phyloP scores from a whole-genome alignment of 2,888 invertebrate species.

The Drosophila ochracea region DNA sequence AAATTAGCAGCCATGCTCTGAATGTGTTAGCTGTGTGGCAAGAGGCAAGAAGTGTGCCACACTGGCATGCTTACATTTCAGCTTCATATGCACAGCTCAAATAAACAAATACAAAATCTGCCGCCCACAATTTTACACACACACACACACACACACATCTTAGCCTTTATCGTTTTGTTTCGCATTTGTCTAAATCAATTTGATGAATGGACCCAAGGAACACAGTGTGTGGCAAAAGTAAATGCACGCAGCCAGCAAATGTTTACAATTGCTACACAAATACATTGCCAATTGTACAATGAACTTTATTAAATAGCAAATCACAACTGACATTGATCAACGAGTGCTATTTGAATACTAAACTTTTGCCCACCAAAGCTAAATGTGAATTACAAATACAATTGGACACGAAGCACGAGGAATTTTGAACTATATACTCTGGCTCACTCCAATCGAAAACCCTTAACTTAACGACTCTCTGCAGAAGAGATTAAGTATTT shows the following conservation, averaged over 20 bases:
- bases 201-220: slow-evolving; percentile 39
- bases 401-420: not conserved
- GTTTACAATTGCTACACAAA: slow-evolving; percentile 5
- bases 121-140: slow-evolving; percentile 8
- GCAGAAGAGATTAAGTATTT: not conserved
- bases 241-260: not conserved
- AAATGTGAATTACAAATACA: not conserved
- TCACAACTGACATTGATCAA: slow-evolving; percentile 4
- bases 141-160: slow-evolving; percentile 11
- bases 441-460: not conserved
- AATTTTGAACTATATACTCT: not conserved
- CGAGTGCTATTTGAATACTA: slow-evolving; percentile 3
- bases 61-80: slow-evolving; percentile 56
- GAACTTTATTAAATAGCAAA: slow-evolving; percentile 5
- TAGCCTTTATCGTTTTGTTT: slow-evolving; percentile 19
- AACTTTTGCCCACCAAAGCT: no score
- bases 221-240: slow-evolving; percentile 39
- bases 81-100: slow-evolving; percentile 57
- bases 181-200: slow-evolving; percentile 45
- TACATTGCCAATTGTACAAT: slow-evolving; percentile 2
- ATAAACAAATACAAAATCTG: slow-evolving; percentile 41
- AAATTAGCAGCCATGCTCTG: slow-evolving; percentile 58
- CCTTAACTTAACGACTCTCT: not conserved
- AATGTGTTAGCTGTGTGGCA: slow-evolving; percentile 1
- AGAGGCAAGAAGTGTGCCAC: slow-evolving; percentile 28